Evolutionary conservation across 1,140 invertebrate genomes (phyloP), one percentile per base, ranked within the genome.

Genomic region (Heliothis subflexa): DNA sequence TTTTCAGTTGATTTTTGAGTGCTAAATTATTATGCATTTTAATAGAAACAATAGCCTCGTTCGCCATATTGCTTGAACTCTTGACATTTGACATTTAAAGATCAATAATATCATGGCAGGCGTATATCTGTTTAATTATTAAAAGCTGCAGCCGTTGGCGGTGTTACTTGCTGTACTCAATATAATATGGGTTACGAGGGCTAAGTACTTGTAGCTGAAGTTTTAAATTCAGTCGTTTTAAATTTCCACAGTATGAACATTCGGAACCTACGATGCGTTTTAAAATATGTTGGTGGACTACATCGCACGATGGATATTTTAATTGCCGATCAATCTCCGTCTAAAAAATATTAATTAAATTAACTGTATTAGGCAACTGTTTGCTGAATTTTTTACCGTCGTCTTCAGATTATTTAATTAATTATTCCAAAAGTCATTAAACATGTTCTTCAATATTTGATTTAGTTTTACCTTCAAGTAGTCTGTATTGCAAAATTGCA

Each of bases 61-160:
- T 25, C 66, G 45, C 66, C 25, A 52, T 50, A 16, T 70, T 52
- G 47, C 47, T 52, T 50, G 18, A 70, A 70, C 45, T 52, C 45
- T 47, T 71, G 49, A 50, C 54, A 49, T 78, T 76, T 62, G 78
- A 80, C 78, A 83, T 80, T 80, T 83, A 78, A 68, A 70, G 64
- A 82, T 82, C 77, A 70, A 82, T 79, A 79, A 73, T 50, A 72
- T 72, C 28, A 40, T 57, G 72, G 40, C 21, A 78, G 28, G 18
- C 45, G 59, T 76, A 75, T 50, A 77, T 68, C 64, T 68, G 28
- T 47, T 57, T 40, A 28, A 57, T 50, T 57, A 57, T 73, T 73
- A 16, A 47, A 45, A 45, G 45, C n/a, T 73, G 54, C 54, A 52
- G 52, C 33, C n/a, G 61, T 47, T 13, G 16, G 33, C 33, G 61